Evolutionary conservation across 2,113 vertebrate species (phyloP).

Genomic region (human): DNA sequence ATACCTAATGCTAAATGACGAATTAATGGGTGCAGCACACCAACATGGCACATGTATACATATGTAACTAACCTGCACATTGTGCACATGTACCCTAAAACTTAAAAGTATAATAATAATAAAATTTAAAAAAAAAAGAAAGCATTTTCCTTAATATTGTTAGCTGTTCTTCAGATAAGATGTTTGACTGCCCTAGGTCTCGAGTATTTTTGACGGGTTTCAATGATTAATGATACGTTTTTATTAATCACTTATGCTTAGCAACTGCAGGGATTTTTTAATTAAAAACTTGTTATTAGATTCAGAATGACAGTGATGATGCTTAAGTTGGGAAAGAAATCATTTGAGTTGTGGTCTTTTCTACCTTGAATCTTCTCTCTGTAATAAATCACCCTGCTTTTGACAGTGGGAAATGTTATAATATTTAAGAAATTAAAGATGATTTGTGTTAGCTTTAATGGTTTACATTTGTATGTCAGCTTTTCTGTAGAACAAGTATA

Average conservation of each 20-base stretch:
- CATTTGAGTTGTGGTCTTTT: background rate
- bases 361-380: background rate
- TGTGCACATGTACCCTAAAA: no score
- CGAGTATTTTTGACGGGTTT: slow-evolving; percentile 46
- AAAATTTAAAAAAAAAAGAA: background rate
- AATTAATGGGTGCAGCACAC: no score
- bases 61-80: no score
- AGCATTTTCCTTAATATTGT: slow-evolving; percentile 5
- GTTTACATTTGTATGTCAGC: background rate
- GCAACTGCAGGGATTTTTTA: slow-evolving; percentile 22
- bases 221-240: slow-evolving; percentile 23
- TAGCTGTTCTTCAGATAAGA: slow-evolving; percentile 47
- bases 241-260: slow-evolving; percentile 68
- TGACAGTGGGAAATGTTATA: slow-evolving; percentile 37
- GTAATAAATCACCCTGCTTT: background rate
- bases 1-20: no score
- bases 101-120: no score
- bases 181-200: background rate
- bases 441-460: background rate
- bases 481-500: background rate
- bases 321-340: slow-evolving; percentile 57
- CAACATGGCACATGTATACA: no score
- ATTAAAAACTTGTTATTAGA: slow-evolving; percentile 65
- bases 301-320: slow-evolving; percentile 41
- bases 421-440: slow-evolving; percentile 30